A percentile compares a stretch with the other conserved stretches of the same genome.
Evolutionary conservation across 2,888 invertebrate species (phyloP).

Genomic region (Magallana nippona): DNA sequence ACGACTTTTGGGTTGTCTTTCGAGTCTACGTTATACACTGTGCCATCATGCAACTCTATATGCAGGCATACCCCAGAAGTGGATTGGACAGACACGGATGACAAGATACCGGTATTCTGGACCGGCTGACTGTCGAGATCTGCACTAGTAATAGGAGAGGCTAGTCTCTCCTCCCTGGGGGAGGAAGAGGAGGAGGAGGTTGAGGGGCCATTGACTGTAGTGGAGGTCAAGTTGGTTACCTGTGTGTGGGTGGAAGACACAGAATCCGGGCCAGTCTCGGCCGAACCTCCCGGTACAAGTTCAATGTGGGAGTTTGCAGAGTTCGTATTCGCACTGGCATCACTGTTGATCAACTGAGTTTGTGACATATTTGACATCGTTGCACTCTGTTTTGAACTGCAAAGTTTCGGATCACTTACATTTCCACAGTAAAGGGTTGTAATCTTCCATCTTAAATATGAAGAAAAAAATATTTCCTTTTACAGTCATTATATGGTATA

Average conservation of each 20-base stretch:
- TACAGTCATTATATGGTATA: too few species aligned
- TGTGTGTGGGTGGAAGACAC: constrained; percentile 21
- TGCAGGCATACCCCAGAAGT: not conserved
- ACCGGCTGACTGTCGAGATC: not conserved
- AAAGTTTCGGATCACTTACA: not conserved
- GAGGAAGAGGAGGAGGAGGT: not conserved
- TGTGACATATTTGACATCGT: constrained; percentile 8
- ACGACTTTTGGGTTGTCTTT: constrained; percentile 30
- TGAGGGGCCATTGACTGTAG: not conserved
- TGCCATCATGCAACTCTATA: constrained; percentile 26
- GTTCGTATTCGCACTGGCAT: constrained; percentile 7
- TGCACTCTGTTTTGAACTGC: not conserved
- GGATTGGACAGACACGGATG: not conserved
- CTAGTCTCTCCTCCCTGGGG: not conserved
- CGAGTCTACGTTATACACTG: not conserved
- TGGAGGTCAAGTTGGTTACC: constrained; percentile 13
- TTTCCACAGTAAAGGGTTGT: too few species aligned
- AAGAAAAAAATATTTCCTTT: too few species aligned
- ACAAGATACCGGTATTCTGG: not conserved
- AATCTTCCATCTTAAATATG: too few species aligned
- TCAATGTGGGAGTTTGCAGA: not conserved
- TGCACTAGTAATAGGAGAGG: not conserved
- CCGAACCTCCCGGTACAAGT: not conserved
- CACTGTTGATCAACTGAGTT: constrained; percentile 1
- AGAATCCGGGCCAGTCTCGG: not conserved